Conservation (phyloP, 2,797 vertebrate species). For the Notoglanidium macrostoma region DNA sequence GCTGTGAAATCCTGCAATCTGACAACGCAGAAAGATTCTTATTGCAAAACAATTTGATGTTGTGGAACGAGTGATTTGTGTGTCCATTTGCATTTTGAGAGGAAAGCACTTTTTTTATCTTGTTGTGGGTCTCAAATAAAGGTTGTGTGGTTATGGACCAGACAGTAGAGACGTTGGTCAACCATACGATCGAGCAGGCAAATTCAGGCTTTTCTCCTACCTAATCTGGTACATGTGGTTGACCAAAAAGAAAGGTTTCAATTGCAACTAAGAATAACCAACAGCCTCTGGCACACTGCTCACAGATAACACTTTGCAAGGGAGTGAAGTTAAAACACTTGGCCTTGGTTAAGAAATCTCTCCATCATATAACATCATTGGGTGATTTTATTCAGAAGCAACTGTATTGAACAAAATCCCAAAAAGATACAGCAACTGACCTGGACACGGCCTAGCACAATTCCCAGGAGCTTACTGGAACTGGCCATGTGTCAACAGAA, state of each 20-base stretch:
- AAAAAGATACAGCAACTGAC: not conserved
- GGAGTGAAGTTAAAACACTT: not conserved
- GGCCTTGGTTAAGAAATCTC: conserved; percentile 10
- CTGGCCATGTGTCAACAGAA: not conserved
- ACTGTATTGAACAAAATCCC: not conserved
- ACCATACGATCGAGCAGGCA: conserved; percentile 3
- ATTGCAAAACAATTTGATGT: conserved; percentile 25
- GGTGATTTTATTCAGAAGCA: not conserved
- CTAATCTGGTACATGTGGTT: conserved; percentile 5
- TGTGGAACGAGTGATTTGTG: conserved; percentile 16
- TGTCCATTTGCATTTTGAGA: conserved; percentile 40
- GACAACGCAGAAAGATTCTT: conserved; percentile 27
- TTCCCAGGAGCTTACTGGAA: not conserved
- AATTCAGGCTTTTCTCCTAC: not conserved
- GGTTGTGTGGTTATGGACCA: conserved; percentile 11
- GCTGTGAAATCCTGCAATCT: conserved; percentile 40
- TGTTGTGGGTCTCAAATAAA: conserved; percentile 31
- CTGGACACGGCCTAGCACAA: not conserved
- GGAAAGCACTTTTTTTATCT: conserved; percentile 32
- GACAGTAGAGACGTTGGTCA: not conserved
- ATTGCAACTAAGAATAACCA: not conserved
- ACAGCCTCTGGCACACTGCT: not conserved
- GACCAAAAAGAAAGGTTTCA: not conserved
- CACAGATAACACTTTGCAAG: not conserved
- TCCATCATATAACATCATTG: conserved; percentile 13